Evolutionary conservation across 2,797 vertebrate species (phyloP).

Genomic region (Sebastes vulpes): DNA sequence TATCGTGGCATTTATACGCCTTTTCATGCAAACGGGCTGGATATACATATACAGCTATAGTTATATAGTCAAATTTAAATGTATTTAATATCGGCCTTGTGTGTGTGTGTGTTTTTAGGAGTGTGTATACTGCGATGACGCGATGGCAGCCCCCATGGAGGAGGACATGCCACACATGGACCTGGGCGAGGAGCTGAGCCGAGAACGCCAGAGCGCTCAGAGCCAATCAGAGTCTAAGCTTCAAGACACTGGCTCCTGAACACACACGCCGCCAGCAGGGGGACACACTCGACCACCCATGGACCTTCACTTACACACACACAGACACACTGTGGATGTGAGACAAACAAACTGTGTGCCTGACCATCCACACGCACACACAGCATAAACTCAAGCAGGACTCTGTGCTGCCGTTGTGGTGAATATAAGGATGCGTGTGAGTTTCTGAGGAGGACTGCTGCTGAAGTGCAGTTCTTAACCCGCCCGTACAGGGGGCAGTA

Average conservation of each 20-base stretch:
- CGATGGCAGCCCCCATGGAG: slow-evolving; percentile 71
- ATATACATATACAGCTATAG: neutral
- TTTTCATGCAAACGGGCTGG: no score
- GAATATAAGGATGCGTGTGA: slow-evolving; percentile 10
- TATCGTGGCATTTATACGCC: no score
- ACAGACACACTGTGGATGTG: slow-evolving; percentile 12
- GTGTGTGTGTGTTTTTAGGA: slow-evolving; percentile 68
- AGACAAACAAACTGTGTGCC: slow-evolving; percentile 37
- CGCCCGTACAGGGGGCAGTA: slow-evolving; percentile 13
- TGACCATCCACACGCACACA: slow-evolving; percentile 22
- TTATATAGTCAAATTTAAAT: neutral
- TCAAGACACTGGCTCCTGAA: slow-evolving; percentile 63
- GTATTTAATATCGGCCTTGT: neutral
- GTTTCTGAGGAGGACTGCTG: slow-evolving; percentile 2
- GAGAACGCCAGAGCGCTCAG: slow-evolving; percentile 64
- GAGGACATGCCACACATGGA: slow-evolving; percentile 88
- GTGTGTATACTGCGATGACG: slow-evolving; percentile 86
- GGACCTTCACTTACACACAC: slow-evolving; percentile 15
- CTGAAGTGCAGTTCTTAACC: slow-evolving; percentile 12
- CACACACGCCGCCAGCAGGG: slow-evolving; percentile 3
- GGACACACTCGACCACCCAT: slow-evolving; percentile 7
- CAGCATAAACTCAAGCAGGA: slow-evolving; percentile 26
- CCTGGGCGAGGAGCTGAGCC: slow-evolving; percentile 81
- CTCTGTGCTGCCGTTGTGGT: slow-evolving; percentile 8
- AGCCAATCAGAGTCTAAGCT: slow-evolving; percentile 50